Evolutionary conservation across 2,888 invertebrate genomes (phyloP), one percentile per base, ranked within the genome.

Genomic region (Helobdella robusta): DNA sequence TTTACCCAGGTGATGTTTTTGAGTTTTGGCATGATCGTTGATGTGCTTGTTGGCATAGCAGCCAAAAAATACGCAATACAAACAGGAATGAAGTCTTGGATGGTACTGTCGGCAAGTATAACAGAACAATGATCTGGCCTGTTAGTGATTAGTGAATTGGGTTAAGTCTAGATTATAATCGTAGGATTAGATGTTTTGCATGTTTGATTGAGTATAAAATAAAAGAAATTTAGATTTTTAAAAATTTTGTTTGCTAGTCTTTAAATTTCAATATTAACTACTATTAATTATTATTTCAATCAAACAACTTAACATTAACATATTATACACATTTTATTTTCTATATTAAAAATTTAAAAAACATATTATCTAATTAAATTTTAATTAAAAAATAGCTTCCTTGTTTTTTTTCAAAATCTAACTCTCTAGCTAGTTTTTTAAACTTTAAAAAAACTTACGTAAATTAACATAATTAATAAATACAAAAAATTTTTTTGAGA

Each of bases 51-150:
- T 70, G 66, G 86, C 85, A 73, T 89, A 89, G 79, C 95, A 95
- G 62, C 89, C 94, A 80, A 95, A 92, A 81, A 86, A 92, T 73
- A 93, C 89, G 82, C 95, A 95, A 74, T 90, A 89, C 44, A 83
- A 74, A 71, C 82, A 82, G 65, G 81, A 79, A 74, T 82, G 82
- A 5, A 82, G 83, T 67, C 89, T 69, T 20, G 73, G 72, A 59
- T 72, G 87, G 67, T 86, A 84, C 70, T 85, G 85, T 72, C 87
- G 86, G 79, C 92, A 92, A 35, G 86, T 84, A 73, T 89, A 87
- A 80, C 92, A 92, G 70, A 86, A 83, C 78, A 88, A 87, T 80
- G 87, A 85, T 74, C 86, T 83, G 44, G 88, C 87, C 89, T 89
- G 80, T 15, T 82, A 40, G 8, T n/a, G 11, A 40, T 23, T n/a